phyloP scores from a whole-genome alignment of 1,140 invertebrate species.

The Drosophila watanabei region DNA sequence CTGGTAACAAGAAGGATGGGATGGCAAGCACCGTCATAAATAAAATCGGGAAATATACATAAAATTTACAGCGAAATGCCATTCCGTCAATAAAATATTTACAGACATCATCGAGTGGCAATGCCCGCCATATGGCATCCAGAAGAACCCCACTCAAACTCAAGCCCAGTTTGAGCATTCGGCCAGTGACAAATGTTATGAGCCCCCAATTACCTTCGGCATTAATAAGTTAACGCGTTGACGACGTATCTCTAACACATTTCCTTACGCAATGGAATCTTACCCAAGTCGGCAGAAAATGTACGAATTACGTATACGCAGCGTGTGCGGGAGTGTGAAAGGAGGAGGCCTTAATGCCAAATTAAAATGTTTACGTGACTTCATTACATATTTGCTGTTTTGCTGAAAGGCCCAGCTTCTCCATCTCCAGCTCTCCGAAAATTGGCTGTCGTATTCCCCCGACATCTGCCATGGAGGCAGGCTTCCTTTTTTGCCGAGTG shows the following conservation, averaged over 20 bases:
- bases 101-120: slow-evolving; percentile 8
- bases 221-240: slow-evolving; percentile 51
- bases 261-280: slow-evolving; percentile 48
- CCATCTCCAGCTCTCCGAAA: background rate
- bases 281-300: slow-evolving; percentile 27
- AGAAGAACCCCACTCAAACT: slow-evolving; percentile 8
- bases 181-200: slow-evolving; percentile 51
- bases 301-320: slow-evolving; percentile 24
- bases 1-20: background rate
- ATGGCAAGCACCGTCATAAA: slow-evolving; percentile 25
- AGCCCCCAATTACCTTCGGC: slow-evolving; percentile 44
- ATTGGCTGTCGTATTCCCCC: slow-evolving; percentile 17
- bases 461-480: background rate
- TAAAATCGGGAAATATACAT: slow-evolving; percentile 34
- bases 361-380: slow-evolving; percentile 82
- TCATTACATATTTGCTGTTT: slow-evolving; percentile 65
- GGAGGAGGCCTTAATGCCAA: slow-evolving; percentile 64
- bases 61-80: slow-evolving; percentile 8
- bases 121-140: slow-evolving; percentile 7
- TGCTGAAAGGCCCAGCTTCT: slow-evolving; percentile 2
- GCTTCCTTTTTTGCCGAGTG: slow-evolving; percentile 3
- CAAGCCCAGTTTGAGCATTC: background rate
- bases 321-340: background rate
- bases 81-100: slow-evolving; percentile 43
- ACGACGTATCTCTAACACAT: slow-evolving; percentile 36